Percentiles rank a stretch among this genome's conserved stretches.
Evolutionary conservation across 2,797 vertebrate genomes (phyloP).

Genomic region (Chelidonichthys spinosus): DNA sequence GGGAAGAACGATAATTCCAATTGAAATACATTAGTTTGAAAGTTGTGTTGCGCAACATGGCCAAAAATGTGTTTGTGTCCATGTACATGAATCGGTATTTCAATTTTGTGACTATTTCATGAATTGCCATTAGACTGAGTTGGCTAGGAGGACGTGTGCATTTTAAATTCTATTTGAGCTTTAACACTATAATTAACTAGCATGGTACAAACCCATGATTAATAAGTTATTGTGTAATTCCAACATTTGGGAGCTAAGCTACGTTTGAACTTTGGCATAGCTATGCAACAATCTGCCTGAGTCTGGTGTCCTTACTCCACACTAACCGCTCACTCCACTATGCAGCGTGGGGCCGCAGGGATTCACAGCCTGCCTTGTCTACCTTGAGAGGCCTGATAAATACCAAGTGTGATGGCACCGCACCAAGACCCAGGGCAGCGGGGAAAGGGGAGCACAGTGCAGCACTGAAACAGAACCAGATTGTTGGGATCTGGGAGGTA

Average conservation of each 20-base stretch:
- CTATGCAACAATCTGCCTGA: background rate
- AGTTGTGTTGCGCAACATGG: too few species aligned
- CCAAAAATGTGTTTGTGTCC: too few species aligned
- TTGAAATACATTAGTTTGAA: too few species aligned
- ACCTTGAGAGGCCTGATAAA: constrained; percentile 49
- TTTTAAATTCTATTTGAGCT: background rate
- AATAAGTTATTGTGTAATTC: background rate
- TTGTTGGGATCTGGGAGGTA: constrained; percentile 85
- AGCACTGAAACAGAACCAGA: constrained; percentile 80
- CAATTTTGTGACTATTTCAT: too few species aligned
- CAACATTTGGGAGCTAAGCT: background rate
- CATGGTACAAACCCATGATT: background rate
- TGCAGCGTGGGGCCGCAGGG: background rate
- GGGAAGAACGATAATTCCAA: too few species aligned
- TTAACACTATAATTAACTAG: background rate
- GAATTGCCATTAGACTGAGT: too few species aligned
- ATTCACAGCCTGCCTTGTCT: constrained; percentile 20
- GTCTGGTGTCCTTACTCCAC: background rate
- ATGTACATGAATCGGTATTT: too few species aligned
- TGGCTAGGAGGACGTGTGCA: background rate
- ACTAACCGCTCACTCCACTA: background rate
- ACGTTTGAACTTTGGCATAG: background rate
- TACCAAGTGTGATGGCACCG: constrained; percentile 62
- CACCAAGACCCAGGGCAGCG: constrained; percentile 55
- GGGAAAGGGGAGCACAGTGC: constrained; percentile 44